These are phyloP conservation scores for Drosophila atroscutellata DNA, from an alignment of 2,888 invertebrate genomes.

Conservation along the genomic window DNA sequence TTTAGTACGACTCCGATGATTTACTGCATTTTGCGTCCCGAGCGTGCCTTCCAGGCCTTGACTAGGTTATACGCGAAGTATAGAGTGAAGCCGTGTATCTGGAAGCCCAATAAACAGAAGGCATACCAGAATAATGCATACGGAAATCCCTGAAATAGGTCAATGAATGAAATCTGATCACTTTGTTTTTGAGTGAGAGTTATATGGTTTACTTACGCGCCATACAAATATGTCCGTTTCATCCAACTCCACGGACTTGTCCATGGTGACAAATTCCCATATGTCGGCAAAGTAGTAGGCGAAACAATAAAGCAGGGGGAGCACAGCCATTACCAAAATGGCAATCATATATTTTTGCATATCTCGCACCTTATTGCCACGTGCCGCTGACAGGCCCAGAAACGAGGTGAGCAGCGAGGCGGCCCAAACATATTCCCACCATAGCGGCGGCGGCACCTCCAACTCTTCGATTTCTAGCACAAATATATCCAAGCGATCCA, in stretches of 20 bases:
- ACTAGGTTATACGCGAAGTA: constrained; percentile 93
- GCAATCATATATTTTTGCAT: constrained; percentile 93
- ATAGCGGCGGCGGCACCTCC: constrained; percentile 92
- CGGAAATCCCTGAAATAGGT: constrained; percentile 90
- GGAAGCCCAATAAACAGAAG: constrained; percentile 93
- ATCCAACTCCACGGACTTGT: constrained; percentile 87
- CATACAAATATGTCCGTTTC: constrained; percentile 90
- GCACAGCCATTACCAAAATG: constrained; percentile 90
- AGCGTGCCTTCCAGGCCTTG: constrained; percentile 92
- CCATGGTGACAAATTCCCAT: constrained; percentile 90
- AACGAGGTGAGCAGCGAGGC: constrained; percentile 93
- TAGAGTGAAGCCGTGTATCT: constrained; percentile 94
- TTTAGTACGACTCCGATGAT: constrained; percentile 47
- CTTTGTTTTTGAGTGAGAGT: not conserved
- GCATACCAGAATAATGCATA: constrained; percentile 97
- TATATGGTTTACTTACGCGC: constrained; percentile 88
- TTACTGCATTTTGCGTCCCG: constrained; percentile 89
- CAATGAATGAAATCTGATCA: not conserved
- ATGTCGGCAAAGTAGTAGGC: constrained; percentile 94
- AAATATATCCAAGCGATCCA: constrained; percentile 96
- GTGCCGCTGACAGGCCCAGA: constrained; percentile 93
- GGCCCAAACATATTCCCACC: constrained; percentile 98
- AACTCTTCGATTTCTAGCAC: constrained; percentile 97
- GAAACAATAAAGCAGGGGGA: constrained; percentile 93
- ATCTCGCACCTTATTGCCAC: constrained; percentile 91